Conservation (phyloP, 1,140 invertebrate genomes). For the Platyscapa corneri region DNA sequence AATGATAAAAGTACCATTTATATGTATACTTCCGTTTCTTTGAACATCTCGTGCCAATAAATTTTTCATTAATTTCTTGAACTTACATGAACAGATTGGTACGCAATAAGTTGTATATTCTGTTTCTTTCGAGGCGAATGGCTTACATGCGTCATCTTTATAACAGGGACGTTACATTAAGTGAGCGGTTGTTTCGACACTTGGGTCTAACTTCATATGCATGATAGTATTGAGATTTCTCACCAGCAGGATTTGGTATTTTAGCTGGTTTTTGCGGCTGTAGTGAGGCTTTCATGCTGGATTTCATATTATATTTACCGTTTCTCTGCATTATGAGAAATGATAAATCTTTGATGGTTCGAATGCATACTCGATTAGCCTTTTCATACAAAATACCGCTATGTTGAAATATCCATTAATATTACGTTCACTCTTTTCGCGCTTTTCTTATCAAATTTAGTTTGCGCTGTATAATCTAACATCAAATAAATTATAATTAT, state of each 20-base stretch:
- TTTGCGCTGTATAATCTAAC: background rate
- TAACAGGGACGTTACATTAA: constrained; percentile 4
- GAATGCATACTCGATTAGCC: background rate
- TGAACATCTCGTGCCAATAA: background rate
- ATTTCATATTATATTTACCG: background rate
- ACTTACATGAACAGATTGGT: background rate
- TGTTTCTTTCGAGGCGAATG: background rate
- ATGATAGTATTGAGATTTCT: constrained; percentile 7
- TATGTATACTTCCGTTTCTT: background rate
- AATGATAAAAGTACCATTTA: too few relatives aligned
- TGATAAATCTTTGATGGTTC: background rate
- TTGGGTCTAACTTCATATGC: background rate
- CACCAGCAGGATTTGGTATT: background rate
- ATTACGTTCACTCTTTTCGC: background rate
- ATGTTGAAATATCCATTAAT: background rate
- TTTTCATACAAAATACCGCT: background rate
- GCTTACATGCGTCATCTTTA: background rate
- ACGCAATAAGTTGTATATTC: background rate
- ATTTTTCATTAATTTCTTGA: too few relatives aligned
- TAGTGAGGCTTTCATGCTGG: background rate
- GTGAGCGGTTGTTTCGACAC: background rate
- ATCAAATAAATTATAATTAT: too few relatives aligned
- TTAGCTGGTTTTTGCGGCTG: background rate
- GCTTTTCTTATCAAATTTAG: background rate
- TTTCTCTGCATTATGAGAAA: too few relatives aligned